Evolutionary conservation across 1,140 invertebrate species (phyloP).

Genomic region (Conus betulinus): DNA sequence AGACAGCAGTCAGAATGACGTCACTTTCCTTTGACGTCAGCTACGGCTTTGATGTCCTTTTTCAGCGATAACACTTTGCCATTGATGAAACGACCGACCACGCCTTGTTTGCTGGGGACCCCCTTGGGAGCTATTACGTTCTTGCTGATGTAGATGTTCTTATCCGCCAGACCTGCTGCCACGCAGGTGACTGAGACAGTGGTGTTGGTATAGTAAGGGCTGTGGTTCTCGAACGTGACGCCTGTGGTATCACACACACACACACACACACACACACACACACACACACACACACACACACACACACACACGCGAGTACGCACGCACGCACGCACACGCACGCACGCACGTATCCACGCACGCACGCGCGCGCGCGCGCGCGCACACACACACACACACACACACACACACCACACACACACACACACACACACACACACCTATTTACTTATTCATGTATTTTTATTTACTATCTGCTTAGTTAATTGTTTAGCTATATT

Average conservation of each 20-base stretch:
- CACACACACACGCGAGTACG: neutral
- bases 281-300: too few relatives aligned
- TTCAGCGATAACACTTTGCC: neutral
- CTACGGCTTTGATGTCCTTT: neutral
- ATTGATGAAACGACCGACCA: neutral
- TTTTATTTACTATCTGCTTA: too few relatives aligned
- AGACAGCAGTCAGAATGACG: neutral
- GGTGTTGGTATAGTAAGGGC: neutral
- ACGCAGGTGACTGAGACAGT: neutral
- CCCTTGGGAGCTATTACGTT: neutral
- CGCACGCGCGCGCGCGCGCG: neutral
- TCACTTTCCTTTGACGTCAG: neutral
- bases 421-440: too few relatives aligned
- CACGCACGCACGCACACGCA: neutral
- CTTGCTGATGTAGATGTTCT: slow-evolving; percentile 8
- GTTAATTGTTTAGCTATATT: too few relatives aligned
- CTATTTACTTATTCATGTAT: too few relatives aligned
- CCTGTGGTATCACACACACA: neutral
- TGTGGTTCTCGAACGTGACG: neutral
- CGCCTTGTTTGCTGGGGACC: neutral
- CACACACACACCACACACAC: slow-evolving; percentile 9
- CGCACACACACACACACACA: neutral
- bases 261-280: too few relatives aligned
- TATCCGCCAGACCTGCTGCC: neutral
- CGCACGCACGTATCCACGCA: neutral